Percentiles rank a stretch among this genome's conserved stretches.
Evolutionary conservation across 2,113 vertebrate genomes (phyloP).

Genomic region (Todiramphus chloris): DNA sequence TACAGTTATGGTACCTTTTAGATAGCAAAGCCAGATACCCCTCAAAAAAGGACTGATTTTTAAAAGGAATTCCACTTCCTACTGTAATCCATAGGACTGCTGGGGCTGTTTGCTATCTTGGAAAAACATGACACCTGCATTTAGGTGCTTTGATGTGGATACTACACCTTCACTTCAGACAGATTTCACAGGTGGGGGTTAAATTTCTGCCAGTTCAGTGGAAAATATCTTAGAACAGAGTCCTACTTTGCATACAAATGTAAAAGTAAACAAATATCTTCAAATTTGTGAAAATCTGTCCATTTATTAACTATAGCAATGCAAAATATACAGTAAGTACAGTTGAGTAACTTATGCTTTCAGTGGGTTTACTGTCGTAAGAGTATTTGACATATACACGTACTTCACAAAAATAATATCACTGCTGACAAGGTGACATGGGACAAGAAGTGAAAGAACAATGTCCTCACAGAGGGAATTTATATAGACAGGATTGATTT

Average conservation of each 20-base stretch:
- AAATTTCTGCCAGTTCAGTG: not conserved
- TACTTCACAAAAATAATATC: not conserved
- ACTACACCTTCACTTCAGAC: not conserved
- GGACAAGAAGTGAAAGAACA: not conserved
- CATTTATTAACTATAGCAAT: not conserved
- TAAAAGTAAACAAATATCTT: not conserved
- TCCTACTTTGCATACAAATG: constrained; percentile 26
- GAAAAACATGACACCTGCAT: not conserved
- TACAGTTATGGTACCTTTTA: not conserved
- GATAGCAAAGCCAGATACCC: not conserved
- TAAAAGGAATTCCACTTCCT: not conserved
- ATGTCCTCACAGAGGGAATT: not conserved
- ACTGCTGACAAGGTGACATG: not conserved
- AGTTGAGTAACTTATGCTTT: not conserved
- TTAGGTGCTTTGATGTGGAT: not conserved
- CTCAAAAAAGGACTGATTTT: not conserved
- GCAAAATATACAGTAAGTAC: not conserved
- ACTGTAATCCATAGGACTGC: not conserved
- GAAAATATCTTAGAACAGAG: not conserved
- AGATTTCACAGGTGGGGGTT: not conserved
- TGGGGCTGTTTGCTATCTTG: not conserved
- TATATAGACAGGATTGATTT: not conserved
- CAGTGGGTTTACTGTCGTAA: not conserved
- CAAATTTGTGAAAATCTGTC: not conserved
- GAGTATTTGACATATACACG: not conserved